A percentile compares a stretch with the other conserved stretches of the same genome.
These are phyloP conservation scores for Drosophila obscura DNA, from an alignment of 1,140 invertebrate species.

Conservation along the genomic window DNA sequence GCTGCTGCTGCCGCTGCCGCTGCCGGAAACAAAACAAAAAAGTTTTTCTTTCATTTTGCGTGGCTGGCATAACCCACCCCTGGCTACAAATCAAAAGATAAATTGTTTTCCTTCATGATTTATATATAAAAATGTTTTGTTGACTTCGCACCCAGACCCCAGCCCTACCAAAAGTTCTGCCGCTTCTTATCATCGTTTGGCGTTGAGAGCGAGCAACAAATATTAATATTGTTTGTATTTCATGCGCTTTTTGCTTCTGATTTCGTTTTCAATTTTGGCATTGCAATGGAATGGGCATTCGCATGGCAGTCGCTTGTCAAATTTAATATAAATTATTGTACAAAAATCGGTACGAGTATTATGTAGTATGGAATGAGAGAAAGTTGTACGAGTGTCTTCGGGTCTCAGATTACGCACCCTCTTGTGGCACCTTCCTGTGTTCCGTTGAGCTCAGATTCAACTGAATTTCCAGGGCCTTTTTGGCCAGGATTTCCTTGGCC, in stretches of 20 bases:
- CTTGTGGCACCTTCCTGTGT: slow-evolving; percentile 21
- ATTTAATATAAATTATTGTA: slow-evolving; percentile 63
- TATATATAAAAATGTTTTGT: slow-evolving; percentile 74
- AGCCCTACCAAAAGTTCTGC: not conserved
- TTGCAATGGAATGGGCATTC: slow-evolving; percentile 6
- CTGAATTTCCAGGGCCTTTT: slow-evolving; percentile 52
- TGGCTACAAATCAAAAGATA: slow-evolving; percentile 79
- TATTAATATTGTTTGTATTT: slow-evolving; percentile 78
- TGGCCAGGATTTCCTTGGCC: slow-evolving; percentile 53
- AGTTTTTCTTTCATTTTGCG: slow-evolving; percentile 50
- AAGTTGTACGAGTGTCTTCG: slow-evolving; percentile 8
- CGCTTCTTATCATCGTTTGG: slow-evolving; percentile 46
- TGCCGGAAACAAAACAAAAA: slow-evolving; percentile 21
- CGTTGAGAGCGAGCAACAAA: slow-evolving; percentile 66
- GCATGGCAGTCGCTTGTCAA: slow-evolving; percentile 34
- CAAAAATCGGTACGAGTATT: slow-evolving; percentile 15
- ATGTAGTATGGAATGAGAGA: slow-evolving; percentile 1
- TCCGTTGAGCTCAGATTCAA: slow-evolving; percentile 13
- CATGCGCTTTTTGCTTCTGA: slow-evolving; percentile 49
- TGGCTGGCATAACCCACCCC: slow-evolving; percentile 44
- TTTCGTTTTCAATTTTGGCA: slow-evolving; percentile 66
- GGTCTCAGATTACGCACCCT: slow-evolving; percentile 36
- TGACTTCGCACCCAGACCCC: slow-evolving; percentile 43
- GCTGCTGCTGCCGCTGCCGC: slow-evolving; percentile 10
- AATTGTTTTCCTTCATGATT: slow-evolving; percentile 81